phyloP scores from a whole-genome alignment of 2,888 invertebrate genomes.

The Eupithecia subfuscata region DNA sequence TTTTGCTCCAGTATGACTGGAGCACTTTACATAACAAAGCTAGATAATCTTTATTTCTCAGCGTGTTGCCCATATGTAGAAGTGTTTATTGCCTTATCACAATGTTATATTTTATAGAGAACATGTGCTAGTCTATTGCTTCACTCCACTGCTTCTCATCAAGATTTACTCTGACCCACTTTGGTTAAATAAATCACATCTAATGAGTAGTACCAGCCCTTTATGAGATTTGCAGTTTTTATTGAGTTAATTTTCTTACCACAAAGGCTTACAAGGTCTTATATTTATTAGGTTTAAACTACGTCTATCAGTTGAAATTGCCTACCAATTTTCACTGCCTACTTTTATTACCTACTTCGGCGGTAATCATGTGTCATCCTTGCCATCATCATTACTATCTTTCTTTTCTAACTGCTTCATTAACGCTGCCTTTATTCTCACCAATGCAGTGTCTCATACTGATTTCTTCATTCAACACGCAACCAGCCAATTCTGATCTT shows the following conservation, averaged over 20 bases:
- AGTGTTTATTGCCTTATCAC: constrained; percentile 42
- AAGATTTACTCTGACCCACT: constrained; percentile 38
- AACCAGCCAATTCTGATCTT: neutral
- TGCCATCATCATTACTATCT: neutral
- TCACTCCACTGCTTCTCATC: constrained; percentile 36
- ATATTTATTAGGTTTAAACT: neutral
- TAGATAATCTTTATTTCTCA: constrained; percentile 30
- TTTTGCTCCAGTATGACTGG: neutral
- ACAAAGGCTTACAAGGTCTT: neutral
- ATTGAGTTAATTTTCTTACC: neutral
- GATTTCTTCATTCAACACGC: neutral
- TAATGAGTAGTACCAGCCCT: constrained; percentile 26
- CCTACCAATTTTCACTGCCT: neutral
- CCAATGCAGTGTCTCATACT: neutral
- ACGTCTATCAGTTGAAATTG: neutral
- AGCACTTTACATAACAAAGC: constrained; percentile 18
- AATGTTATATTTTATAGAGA: constrained; percentile 47
- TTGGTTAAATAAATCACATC: constrained; percentile 30
- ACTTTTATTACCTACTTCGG: neutral
- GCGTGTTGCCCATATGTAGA: constrained; percentile 47
- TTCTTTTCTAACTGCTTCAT: constrained; percentile 3
- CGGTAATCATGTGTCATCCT: neutral
- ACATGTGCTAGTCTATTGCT: constrained; percentile 49
- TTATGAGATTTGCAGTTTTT: constrained; percentile 36
- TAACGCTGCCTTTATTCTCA: neutral